Conservation (phyloP, 2,113 vertebrate genomes). For the Hippocampus comes region DNA sequence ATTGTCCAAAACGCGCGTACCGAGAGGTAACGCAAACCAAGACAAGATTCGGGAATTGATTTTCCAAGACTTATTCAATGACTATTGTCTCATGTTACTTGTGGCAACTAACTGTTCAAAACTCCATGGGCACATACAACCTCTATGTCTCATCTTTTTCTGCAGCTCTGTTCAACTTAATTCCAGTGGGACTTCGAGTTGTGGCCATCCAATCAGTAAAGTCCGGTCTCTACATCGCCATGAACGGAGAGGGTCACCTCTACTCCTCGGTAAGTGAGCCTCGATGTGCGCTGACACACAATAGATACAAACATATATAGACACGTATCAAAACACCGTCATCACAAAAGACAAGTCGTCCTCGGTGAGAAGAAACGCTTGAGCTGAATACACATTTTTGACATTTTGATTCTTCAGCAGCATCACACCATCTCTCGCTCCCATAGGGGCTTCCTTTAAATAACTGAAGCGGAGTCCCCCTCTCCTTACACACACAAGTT, state of each 20-base stretch:
- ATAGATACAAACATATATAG: background rate
- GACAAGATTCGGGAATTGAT: background rate
- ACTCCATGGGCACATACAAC: background rate
- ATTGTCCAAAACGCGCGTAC: background rate
- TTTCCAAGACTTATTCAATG: background rate
- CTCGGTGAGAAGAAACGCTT: constrained; percentile 16
- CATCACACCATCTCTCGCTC: background rate
- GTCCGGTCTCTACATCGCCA: constrained; percentile 91
- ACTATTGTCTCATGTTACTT: background rate
- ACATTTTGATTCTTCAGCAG: constrained; percentile 9
- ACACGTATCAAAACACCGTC: background rate
- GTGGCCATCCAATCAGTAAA: constrained; percentile 97
- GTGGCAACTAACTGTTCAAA: background rate
- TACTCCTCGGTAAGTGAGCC: constrained; percentile 88
- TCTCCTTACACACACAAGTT: constrained; percentile 17
- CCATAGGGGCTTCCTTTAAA: constrained; percentile 60
- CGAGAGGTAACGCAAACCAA: background rate
- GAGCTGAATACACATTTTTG: constrained; percentile 59
- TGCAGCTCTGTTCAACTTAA: constrained; percentile 94
- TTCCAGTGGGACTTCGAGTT: constrained; percentile 93
- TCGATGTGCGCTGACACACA: background rate
- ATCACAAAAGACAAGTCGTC: constrained; percentile 8
- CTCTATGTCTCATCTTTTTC: constrained; percentile 37
- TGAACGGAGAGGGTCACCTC: constrained; percentile 96
- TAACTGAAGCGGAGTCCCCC: constrained; percentile 62